These are phyloP conservation scores for Caenorhabditis japonica DNA, from an alignment of 2,888 invertebrate genomes.

Conservation along the genomic window DNA sequence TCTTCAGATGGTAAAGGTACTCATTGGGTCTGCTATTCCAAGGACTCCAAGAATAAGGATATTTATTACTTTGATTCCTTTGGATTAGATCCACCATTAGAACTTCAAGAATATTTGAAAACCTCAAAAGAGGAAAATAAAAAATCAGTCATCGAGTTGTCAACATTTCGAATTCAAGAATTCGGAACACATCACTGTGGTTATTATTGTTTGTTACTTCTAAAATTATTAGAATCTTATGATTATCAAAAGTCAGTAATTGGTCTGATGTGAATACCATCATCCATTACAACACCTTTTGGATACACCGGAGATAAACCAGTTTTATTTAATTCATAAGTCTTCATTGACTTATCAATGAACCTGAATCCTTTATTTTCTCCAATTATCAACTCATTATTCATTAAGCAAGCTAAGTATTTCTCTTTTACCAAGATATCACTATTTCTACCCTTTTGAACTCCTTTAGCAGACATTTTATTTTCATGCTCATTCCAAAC, in stretches of 20 bases:
- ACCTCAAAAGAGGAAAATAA: conserved; percentile 40
- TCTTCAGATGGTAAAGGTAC: conserved; percentile 45
- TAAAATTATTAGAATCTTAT: conserved; percentile 46
- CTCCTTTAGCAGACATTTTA: conserved; percentile 51
- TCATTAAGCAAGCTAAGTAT: conserved; percentile 46
- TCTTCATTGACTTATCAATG: conserved; percentile 49
- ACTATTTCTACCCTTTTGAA: conserved; percentile 52
- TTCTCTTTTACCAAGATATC: conserved; percentile 53
- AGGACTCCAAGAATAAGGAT: conserved; percentile 31
- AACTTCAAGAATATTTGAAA: conserved; percentile 42
- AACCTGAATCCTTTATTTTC: conserved; percentile 47
- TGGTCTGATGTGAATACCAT: conserved; percentile 56
- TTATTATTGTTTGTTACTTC: conserved; percentile 50
- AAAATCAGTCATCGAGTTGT: conserved; percentile 7
- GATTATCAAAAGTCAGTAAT: conserved; percentile 34
- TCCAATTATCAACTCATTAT: conserved; percentile 48
- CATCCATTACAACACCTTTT: conserved; percentile 56
- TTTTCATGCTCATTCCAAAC: conserved; percentile 30
- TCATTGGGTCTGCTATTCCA: conserved; percentile 53
- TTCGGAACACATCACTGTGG: conserved; percentile 58
- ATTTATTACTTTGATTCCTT: conserved; percentile 55
- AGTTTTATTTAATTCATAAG: conserved; percentile 53
- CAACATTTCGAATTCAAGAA: conserved; percentile 46
- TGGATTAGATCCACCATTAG: conserved; percentile 51
- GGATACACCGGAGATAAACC: conserved; percentile 52